Conservation (phyloP, 2,888 invertebrate genomes). For the Cecidostiba fungosa region DNA sequence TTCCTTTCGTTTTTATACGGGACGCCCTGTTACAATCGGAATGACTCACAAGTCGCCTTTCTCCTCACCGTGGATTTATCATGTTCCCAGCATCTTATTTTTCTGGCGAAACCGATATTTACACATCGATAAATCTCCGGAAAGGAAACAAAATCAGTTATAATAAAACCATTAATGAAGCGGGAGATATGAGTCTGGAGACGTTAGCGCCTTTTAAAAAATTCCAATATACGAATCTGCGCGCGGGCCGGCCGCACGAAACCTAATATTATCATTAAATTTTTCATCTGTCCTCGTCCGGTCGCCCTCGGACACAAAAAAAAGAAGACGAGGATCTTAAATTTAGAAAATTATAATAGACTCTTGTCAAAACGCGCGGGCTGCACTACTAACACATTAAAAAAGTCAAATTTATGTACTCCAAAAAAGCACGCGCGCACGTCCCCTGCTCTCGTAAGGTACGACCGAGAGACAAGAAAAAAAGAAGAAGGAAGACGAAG, state of each 20-base stretch:
- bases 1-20: not conserved
- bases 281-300: conserved; percentile 61
- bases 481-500: conserved; percentile 59
- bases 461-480: conserved; percentile 53
- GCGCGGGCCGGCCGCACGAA: conserved; percentile 44
- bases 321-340: conserved; percentile 58
- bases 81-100: conserved; percentile 4
- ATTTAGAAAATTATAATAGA: conserved; percentile 64
- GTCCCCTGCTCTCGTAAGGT: conserved; percentile 23
- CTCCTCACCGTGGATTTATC: not conserved
- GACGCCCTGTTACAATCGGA: not conserved
- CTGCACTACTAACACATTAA: conserved; percentile 53
- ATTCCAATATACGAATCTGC: conserved; percentile 44
- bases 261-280: conserved; percentile 63
- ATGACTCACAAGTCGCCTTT: not conserved
- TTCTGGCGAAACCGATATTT: conserved; percentile 37
- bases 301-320: conserved; percentile 14
- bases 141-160: conserved; percentile 38
- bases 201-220: conserved; percentile 47
- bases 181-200: not conserved
- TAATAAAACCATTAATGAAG: conserved; percentile 53
- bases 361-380: conserved; percentile 62
- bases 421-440: conserved; percentile 47
- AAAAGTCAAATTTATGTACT: conserved; percentile 64
- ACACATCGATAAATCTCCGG: conserved; percentile 47